Evolutionary conservation across 2,797 vertebrate genomes (phyloP).

Genomic region (Mormyrops attenuatus): DNA sequence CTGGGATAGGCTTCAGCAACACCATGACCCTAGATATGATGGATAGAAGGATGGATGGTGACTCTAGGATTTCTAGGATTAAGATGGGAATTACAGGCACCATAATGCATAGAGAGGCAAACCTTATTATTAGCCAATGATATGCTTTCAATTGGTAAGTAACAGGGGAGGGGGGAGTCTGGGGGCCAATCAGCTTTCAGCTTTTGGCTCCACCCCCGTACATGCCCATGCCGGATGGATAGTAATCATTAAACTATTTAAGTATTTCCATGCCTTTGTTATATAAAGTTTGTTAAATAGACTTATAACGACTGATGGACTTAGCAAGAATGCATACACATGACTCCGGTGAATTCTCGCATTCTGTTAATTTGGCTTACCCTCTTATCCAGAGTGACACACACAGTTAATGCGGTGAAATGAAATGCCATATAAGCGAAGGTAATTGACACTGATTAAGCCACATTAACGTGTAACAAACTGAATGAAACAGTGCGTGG

Average conservation of each 20-base stretch:
- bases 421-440: constrained; percentile 7
- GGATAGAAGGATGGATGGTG: not conserved
- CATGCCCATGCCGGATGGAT: not conserved
- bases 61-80: not conserved
- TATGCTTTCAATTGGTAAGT: not conserved
- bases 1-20: not conserved
- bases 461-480: not conserved
- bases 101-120: not conserved
- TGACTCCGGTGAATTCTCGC: not conserved
- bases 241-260: not conserved
- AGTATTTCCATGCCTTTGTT: not conserved
- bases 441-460: constrained; percentile 18
- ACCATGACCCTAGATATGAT: not conserved
- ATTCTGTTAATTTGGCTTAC: not conserved
- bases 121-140: not conserved
- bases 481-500: not conserved
- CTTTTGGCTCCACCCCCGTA: not conserved
- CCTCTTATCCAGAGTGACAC: not conserved
- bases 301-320: not conserved
- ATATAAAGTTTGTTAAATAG: not conserved
- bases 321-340: not conserved
- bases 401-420: constrained; percentile 14
- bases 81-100: not conserved
- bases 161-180: not conserved
- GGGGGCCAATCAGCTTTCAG: not conserved